phyloP scores from a whole-genome alignment of 2,888 invertebrate genomes.

The Selenia dentaria region DNA sequence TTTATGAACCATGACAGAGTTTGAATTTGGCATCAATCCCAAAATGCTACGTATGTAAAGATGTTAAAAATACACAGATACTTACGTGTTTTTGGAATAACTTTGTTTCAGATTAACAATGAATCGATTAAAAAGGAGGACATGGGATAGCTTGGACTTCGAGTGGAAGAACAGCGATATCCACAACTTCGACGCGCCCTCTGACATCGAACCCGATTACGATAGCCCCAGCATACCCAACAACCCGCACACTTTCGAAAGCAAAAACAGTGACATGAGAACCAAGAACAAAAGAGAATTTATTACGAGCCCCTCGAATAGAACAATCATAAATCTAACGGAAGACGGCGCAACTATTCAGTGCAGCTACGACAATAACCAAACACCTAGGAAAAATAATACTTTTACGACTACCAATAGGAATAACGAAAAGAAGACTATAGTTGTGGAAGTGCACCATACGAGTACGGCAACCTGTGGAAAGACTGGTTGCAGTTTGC shows the following conservation, averaged over 20 bases:
- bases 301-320: conserved; percentile 82
- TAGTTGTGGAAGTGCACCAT: conserved; percentile 91
- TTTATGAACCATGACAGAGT: conserved; percentile 1
- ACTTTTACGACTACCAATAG: conserved; percentile 62
- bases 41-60: conserved; percentile 6
- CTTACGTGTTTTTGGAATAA: neutral
- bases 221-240: conserved; percentile 79
- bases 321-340: conserved; percentile 89
- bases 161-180: conserved; percentile 80
- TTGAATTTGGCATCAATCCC: conserved; percentile 12
- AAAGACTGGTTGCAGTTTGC: conserved; percentile 60
- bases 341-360: conserved; percentile 90
- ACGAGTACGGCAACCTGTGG: conserved; percentile 59
- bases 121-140: conserved; percentile 75
- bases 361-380: conserved; percentile 81
- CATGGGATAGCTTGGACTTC: conserved; percentile 86
- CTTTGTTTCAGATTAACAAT: conserved; percentile 61
- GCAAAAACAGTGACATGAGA: conserved; percentile 56
- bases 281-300: conserved; percentile 62
- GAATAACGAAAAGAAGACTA: conserved; percentile 85
- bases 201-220: conserved; percentile 78
- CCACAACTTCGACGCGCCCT: conserved; percentile 78
- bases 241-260: conserved; percentile 74
- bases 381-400: conserved; percentile 64
- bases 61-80: conserved; percentile 2